Evolutionary conservation across 2,113 vertebrate genomes (phyloP).

Genomic region (Oplegnathus fasciatus): DNA sequence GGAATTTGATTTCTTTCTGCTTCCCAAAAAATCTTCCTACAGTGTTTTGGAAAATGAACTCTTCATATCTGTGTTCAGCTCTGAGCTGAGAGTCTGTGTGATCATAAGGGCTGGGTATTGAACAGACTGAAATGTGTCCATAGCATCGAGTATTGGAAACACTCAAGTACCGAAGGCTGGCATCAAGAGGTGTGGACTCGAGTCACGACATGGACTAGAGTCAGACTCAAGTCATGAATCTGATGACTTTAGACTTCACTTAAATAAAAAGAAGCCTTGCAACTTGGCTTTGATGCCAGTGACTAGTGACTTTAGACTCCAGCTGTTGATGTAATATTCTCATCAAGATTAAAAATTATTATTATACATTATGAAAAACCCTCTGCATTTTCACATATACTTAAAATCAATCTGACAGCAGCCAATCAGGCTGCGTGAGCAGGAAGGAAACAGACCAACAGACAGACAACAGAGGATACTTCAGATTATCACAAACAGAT

Average conservation of each 20-base stretch:
- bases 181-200: not conserved
- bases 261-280: not conserved
- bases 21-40: constrained; percentile 5
- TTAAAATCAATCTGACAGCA: not conserved
- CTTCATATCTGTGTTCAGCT: constrained; percentile 57
- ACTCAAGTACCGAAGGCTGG: not conserved
- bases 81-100: constrained; percentile 31
- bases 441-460: not conserved
- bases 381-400: not conserved
- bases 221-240: not conserved
- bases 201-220: not conserved
- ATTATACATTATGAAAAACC: no score
- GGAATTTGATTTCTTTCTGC: constrained; percentile 26
- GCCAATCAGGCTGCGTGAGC: not conserved
- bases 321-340: not conserved
- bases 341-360: not conserved
- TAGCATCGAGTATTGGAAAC: not conserved
- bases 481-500: not conserved
- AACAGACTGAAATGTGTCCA: constrained; percentile 2
- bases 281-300: not conserved
- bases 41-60: constrained; percentile 53
- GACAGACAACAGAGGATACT: not conserved
- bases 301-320: not conserved
- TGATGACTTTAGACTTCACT: not conserved
- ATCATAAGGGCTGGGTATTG: constrained; percentile 37